phyloP scores from a whole-genome alignment of 2,113 vertebrate species.

The Tetrao urogallus region DNA sequence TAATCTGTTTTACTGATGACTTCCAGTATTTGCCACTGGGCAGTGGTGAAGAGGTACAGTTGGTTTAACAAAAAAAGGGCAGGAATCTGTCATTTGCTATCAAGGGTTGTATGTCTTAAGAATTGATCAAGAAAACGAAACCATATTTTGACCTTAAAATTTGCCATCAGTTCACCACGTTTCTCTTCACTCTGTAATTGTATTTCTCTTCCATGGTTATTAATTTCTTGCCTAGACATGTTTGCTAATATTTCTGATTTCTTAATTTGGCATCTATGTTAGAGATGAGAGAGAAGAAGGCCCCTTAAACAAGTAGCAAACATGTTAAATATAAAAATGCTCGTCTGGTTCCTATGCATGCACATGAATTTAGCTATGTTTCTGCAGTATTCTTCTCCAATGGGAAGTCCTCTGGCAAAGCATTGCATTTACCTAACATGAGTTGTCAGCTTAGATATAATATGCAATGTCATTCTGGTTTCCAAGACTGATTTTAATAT shows the following conservation, averaged over 20 bases:
- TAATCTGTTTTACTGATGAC: not conserved
- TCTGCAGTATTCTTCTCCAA: not conserved
- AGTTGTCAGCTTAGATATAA: not conserved
- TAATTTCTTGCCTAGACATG: not conserved
- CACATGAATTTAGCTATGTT: not conserved
- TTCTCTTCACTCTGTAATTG: not conserved
- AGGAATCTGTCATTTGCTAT: not conserved
- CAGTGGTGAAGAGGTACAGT: not conserved
- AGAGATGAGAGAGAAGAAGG: not conserved
- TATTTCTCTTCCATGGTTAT: not conserved
- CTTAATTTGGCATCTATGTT: not conserved
- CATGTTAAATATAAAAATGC: not conserved
- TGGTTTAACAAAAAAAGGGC: not conserved
- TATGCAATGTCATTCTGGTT: rapidly evolving
- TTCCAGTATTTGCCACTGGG: not conserved
- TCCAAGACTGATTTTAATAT: not conserved
- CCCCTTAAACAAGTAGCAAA: not conserved
- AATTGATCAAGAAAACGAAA: not conserved
- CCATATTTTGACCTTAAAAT: not conserved
- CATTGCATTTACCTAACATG: not conserved
- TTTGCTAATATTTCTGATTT: not conserved
- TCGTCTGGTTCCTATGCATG: rapidly evolving
- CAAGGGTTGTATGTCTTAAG: not conserved
- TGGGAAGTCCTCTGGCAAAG: not conserved
- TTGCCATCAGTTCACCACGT: not conserved